Base-by-base conservation (phyloP, 2,797 vertebrate genomes). In the Tauraco hartlaubi region DNA sequence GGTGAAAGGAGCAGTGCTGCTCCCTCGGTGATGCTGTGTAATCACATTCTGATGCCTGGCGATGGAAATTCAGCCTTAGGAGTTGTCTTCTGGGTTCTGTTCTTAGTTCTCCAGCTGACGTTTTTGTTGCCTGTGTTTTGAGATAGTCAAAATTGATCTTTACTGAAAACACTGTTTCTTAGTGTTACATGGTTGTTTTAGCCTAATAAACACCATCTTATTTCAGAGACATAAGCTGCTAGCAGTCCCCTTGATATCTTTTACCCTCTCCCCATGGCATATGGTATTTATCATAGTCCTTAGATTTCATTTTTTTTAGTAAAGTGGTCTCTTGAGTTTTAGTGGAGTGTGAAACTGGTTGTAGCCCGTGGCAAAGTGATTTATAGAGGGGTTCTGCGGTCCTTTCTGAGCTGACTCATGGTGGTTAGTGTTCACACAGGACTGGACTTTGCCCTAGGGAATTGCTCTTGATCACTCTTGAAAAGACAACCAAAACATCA, bases 151-250 rank as follows among this genome's bases (percentile, higher is more conserved):
- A 33, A 54, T 74, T 71, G 61, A 69, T 35, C 2, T 6, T 11
- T 25, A 11, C 63, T 51, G 66, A 35, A 68, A 52, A 39, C 29
- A 7, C 29, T 7, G 4, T 41, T 71, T 44, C 58, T 48, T 33
- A 55, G 29, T 1, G 1, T 31, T 28, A 12, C 3, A 0, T 6
- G n/a, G 39, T 17, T n/a, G 39, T 41, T 61, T 61, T 12, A 5
- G 2, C 48, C 71, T 63, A 49, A 31, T 67, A 55, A 92, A 85
- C 33, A n/a, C 39, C 58, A 37, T 59, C n/a, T 63, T 44, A 22
- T 73, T 84, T 76, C 61, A 79, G 59, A 64, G 67, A 12, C 8
- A 0, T 23, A 16, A 61, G 35, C 7, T 1, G 0, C 12, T 25
- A 55, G 22, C 14, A 44, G 19, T 55, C 72, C 55, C 44, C 20